Evolutionary conservation across 2,888 invertebrate genomes (phyloP), one percentile per base, ranked within the genome.

Genomic region (Molanna angustata): DNA sequence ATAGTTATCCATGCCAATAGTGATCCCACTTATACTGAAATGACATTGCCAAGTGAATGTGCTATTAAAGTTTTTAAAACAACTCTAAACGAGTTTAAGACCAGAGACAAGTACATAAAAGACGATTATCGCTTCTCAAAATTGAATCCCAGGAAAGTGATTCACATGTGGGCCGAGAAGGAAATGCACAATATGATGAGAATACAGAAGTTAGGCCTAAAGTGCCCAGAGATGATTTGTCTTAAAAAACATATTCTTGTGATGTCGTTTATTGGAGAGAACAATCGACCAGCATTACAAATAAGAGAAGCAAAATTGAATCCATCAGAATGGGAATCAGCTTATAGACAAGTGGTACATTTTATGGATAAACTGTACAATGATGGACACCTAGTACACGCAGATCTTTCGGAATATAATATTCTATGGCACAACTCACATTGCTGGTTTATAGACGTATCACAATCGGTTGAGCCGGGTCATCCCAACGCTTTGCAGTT

Each of bases 121-220:
- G 95, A 94, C 41, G 97, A 97, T 69, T 91, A 88, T 67, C 79
- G 91, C 48, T 92, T 93, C 64, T 89, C 90, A 49, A 88, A 89
- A 64, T 88, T 88, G 66, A 94, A 91, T 66, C 90, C 93, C n/a
- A 78, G 90, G 9, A 92, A 94, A 67, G 87, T 92, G 70, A 92
- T 97, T 6, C 85, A 88, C 56, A 85, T 93, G 66, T 97, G 97
- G 97, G 96, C 95, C 0, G 96, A 97, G 69, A 97, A 97, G 68
- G 97, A 97, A 70, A 93, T 94, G 88, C 84, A 92, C 57, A 97
- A 97, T 69, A 79, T 97, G 65, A 80, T 81, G 62, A 76, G 90
- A 65, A 82, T 96, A 68, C 80, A 86, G 61, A 83, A 84, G 64
- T 85, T 86, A 33, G 90, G 88, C 0, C 73, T 97, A 16, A 85